A percentile compares a stretch with the other conserved stretches of the same genome.
phyloP scores from a whole-genome alignment of 92 coral and sea anemone species.

The Porites divaricata region DNA sequence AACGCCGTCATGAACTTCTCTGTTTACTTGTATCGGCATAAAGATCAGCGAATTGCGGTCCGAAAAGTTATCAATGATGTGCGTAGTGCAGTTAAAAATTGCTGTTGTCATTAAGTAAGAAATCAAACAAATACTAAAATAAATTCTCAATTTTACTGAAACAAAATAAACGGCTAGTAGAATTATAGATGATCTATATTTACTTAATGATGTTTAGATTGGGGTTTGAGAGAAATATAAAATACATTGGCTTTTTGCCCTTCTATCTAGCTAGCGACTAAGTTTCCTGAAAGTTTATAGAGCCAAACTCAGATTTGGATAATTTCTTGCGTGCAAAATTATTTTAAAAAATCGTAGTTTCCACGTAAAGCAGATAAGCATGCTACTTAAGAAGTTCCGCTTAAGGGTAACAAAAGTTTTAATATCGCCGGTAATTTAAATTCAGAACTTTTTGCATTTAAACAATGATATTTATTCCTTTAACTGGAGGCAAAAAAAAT shows the following conservation, averaged over 20 bases:
- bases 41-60: constrained; percentile 34
- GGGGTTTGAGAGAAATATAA: not conserved
- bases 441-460: not conserved
- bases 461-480: too few species aligned
- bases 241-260: not conserved
- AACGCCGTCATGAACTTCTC: constrained; percentile 30
- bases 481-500: too few species aligned
- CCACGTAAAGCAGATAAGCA: not conserved
- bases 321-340: constrained; percentile 19
- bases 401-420: constrained; percentile 13
- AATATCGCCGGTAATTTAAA: not conserved
- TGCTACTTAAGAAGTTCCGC: constrained; percentile 5
- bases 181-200: not conserved
- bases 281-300: not conserved
- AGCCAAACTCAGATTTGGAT: not conserved
- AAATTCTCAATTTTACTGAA: not conserved
- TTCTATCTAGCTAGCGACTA: not conserved
- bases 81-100: constrained; percentile 11
- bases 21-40: constrained; percentile 33
- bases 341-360: not conserved
- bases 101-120: constrained; percentile 29
- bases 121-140: not conserved
- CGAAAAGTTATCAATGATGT: constrained; percentile 17
- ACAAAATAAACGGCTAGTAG: not conserved
- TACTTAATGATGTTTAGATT: too few species aligned